phyloP scores from a whole-genome alignment of 2,113 vertebrate genomes.

The Tychaedon coryphoeus region DNA sequence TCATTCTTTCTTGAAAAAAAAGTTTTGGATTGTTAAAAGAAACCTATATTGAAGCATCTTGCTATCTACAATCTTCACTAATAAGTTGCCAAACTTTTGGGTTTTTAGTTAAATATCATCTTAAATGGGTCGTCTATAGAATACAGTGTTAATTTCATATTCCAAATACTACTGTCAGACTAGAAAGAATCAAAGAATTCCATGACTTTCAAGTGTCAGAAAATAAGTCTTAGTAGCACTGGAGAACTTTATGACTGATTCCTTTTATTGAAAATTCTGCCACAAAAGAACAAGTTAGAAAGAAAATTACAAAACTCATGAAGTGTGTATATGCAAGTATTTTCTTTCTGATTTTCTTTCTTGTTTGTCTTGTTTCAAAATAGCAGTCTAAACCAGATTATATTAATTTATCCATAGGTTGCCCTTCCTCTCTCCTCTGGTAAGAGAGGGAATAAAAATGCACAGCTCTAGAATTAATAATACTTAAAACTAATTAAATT shows the following conservation, averaged over 20 bases:
- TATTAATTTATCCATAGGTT: accelerated
- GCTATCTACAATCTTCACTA: background rate
- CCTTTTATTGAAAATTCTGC: background rate
- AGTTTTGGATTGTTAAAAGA: background rate
- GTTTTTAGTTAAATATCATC: background rate
- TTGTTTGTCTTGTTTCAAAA: background rate
- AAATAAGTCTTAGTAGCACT: background rate
- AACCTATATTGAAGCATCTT: background rate
- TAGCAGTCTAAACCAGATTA: accelerated
- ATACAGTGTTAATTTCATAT: background rate
- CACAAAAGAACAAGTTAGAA: background rate
- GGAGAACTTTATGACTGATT: background rate
- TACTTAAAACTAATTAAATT: background rate
- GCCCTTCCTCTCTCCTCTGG: background rate
- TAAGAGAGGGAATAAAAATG: background rate
- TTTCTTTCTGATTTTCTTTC: background rate
- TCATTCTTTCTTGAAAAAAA: background rate
- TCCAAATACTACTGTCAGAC: background rate
- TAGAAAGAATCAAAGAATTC: background rate
- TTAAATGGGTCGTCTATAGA: background rate
- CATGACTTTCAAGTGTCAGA: background rate
- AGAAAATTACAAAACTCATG: accelerated
- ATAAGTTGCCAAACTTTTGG: background rate
- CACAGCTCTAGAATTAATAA: background rate
- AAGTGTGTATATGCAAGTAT: accelerated